Conservation (phyloP, 1,140 invertebrate genomes). For the Sinella curviseta region DNA sequence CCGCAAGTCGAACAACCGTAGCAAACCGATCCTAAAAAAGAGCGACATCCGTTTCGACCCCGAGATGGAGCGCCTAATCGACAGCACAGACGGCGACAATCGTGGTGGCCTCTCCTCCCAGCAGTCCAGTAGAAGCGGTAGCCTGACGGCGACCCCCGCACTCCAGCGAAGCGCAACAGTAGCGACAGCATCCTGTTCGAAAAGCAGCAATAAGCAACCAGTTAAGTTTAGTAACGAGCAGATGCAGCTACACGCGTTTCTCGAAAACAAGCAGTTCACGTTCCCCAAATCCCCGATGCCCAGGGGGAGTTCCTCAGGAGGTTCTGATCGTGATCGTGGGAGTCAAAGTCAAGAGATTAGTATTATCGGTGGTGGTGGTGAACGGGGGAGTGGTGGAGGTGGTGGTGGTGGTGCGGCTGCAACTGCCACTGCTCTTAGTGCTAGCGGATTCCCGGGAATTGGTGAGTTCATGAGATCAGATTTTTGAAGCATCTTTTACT, state of each 20-base stretch:
- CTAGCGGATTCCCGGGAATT: conserved; percentile 49
- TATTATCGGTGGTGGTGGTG: conserved; percentile 33
- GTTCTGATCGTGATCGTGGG: neutral
- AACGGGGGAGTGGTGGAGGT: conserved; percentile 1
- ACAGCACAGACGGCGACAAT: conserved; percentile 38
- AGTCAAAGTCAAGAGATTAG: conserved; percentile 38
- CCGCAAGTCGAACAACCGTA: conserved; percentile 33
- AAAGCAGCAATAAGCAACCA: conserved; percentile 12
- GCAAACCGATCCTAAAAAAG: conserved; percentile 43
- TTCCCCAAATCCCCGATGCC: neutral
- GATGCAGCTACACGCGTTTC: neutral
- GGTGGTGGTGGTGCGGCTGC: conserved; percentile 11
- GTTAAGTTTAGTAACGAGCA: neutral
- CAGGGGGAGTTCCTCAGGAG: neutral
- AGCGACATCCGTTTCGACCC: conserved; percentile 43
- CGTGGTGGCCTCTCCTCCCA: conserved; percentile 37
- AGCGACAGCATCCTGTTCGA: neutral
- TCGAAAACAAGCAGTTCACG: neutral
- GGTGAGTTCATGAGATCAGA: conserved; percentile 24
- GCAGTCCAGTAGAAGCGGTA: conserved; percentile 9
- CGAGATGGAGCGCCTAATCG: conserved; percentile 44
- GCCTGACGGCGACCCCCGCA: neutral
- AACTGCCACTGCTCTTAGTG: conserved; percentile 41
- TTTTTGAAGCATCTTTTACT: no score
- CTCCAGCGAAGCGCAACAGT: neutral